Base-by-base conservation (phyloP, 2,113 vertebrate species). In the Megaptera novaeangliae region DNA sequence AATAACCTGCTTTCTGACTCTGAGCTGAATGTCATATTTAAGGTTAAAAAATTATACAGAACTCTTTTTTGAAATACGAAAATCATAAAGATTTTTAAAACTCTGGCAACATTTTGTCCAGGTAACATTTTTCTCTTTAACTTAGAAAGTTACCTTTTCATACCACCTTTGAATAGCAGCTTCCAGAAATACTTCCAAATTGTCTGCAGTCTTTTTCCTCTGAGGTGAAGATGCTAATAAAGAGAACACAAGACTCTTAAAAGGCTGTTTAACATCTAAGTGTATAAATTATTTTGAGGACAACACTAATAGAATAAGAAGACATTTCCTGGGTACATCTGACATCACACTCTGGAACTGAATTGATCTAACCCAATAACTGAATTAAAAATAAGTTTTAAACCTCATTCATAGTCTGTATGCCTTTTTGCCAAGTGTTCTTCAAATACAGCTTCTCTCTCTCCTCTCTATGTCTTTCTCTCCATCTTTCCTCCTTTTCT, bases 261-360 rank as follows among this genome's bases (percentile, higher is more conserved):
- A 97, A 97, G 89, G 87, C 2, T 98, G 88, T 98, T 98, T 98
- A 97, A 98, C 95, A 94, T 93, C 97, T 97, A 98, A 98, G 90
- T 85, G 92, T 97, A 97, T 93, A 98, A 97, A 97, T 97, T 96
- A 98, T 98, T 97, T 78, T 78, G 97, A 98, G 97, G 96, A 97
- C 97, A 97, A 96, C 91, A 97, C 94, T 98, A 86, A 97, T 98
- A 97, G 97, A 98, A 98, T 98, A 98, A 98, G 95, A 97, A 98
- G 95, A 98, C 74, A 82, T 97, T 98, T 98, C 88, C 72, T 94
- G 92, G 97, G 91, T 88, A 96, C 94, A 97, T 98, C 95, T 98
- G 97, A 97, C 94, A 96, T 96, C 78, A 80, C 95, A 96, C 86
- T 98, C 95, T 96, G 97, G 94, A 95, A 94, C 55, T 96, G 64